phyloP scores from a whole-genome alignment of 2,113 vertebrate species.

The Cyprinodon variegatus region DNA sequence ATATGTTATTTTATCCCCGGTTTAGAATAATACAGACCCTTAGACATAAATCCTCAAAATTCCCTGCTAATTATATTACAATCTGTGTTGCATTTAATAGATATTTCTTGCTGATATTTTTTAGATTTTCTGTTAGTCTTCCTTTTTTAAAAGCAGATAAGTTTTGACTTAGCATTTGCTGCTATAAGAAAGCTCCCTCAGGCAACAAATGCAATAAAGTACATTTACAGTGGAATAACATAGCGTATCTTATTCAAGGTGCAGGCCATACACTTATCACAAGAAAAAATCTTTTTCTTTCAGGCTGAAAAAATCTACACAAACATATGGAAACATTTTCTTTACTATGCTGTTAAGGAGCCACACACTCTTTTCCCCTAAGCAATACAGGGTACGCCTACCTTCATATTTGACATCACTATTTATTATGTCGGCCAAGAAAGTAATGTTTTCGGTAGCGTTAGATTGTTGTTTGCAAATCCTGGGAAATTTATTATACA shows the following conservation, averaged over 20 bases:
- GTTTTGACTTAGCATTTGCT: neutral
- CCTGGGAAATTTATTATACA: no score
- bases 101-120: neutral
- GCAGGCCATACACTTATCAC: no score
- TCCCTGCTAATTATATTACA: neutral
- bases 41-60: neutral
- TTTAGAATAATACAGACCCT: slow-evolving; percentile 12
- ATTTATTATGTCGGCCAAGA: no score
- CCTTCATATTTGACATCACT: no score
- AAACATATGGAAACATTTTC: no score
- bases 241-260: neutral
- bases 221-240: neutral
- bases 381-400: no score
- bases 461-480: no score
- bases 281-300: neutral
- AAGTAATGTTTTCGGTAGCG: no score
- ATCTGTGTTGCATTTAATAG: neutral
- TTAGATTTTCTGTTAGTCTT: neutral
- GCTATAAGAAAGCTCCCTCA: neutral
- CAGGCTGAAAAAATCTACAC: no score
- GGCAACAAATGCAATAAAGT: neutral
- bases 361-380: no score
- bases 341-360: no score
- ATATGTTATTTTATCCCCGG: slow-evolving; percentile 6
- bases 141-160: neutral